These are phyloP conservation scores for Paramuricea clavata DNA, from an alignment of 92 coral and sea anemone species.

Conservation along the genomic window DNA sequence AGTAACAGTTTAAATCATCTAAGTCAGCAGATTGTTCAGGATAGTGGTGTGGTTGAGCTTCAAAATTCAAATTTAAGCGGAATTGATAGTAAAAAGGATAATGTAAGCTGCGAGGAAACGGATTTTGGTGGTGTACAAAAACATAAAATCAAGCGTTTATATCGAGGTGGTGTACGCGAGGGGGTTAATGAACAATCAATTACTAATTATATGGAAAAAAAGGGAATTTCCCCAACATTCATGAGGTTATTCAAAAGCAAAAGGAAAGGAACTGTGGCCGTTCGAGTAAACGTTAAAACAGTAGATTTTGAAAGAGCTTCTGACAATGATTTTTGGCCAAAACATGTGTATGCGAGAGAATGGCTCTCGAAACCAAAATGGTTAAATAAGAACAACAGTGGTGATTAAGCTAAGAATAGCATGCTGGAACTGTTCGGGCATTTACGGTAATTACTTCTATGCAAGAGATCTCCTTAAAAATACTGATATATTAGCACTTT, in stretches of 20 bases:
- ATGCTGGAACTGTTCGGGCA: too few species aligned
- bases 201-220: neutral
- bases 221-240: conserved; percentile 4
- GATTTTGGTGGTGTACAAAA: neutral
- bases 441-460: too few species aligned
- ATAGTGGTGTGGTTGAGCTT: too few species aligned
- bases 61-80: too few species aligned
- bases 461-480: too few species aligned
- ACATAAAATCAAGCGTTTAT: neutral
- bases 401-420: too few species aligned
- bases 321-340: conserved; percentile 1
- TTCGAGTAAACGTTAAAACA: neutral
- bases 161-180: neutral
- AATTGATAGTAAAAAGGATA: too few species aligned
- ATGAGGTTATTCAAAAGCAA: neutral
- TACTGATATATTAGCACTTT: too few species aligned
- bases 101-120: too few species aligned
- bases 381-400: too few species aligned
- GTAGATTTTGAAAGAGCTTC: neutral
- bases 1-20: too few species aligned
- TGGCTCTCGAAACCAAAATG: conserved; percentile 4
- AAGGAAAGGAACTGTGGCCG: conserved; percentile 7
- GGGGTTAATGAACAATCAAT: neutral
- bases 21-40: too few species aligned
- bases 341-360: neutral